Conservation (phyloP, 1,140 invertebrate genomes). For the Euura lappo region DNA sequence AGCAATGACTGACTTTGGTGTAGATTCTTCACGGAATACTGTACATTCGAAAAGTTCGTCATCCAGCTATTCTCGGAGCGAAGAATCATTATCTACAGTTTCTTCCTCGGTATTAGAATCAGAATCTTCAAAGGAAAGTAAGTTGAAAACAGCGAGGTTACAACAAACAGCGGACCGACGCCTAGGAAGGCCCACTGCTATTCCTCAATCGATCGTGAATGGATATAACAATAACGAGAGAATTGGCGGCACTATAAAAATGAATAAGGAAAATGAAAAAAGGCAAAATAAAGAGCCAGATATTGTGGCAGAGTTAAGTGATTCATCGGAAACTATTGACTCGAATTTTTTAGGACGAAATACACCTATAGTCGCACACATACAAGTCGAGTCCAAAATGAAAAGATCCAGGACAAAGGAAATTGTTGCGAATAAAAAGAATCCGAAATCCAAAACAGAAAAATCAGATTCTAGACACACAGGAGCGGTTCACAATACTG, state of each 20-base stretch:
- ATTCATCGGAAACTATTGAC: neutral
- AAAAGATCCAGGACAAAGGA: neutral
- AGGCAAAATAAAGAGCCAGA: neutral
- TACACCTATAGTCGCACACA: neutral
- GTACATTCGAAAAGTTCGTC: no score
- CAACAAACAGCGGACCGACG: neutral
- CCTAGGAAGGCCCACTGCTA: neutral
- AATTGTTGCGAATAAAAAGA: neutral
- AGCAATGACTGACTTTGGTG: no score
- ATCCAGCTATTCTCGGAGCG: no score
- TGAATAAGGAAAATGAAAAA: conserved; percentile 4
- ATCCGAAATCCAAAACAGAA: neutral
- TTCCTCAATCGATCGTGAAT: neutral
- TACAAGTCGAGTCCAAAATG: neutral
- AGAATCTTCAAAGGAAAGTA: neutral
- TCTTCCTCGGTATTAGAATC: neutral
- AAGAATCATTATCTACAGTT: neutral
- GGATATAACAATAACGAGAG: neutral
- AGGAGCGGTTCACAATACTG: neutral
- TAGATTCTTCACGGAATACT: no score
- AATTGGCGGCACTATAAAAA: neutral
- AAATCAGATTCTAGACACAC: neutral
- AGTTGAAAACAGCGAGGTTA: neutral
- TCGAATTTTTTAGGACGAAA: neutral
- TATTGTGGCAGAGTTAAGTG: neutral